These are phyloP conservation scores for Lutjanus campechanus DNA, from an alignment of 2,797 vertebrate genomes.

Conservation along the genomic window DNA sequence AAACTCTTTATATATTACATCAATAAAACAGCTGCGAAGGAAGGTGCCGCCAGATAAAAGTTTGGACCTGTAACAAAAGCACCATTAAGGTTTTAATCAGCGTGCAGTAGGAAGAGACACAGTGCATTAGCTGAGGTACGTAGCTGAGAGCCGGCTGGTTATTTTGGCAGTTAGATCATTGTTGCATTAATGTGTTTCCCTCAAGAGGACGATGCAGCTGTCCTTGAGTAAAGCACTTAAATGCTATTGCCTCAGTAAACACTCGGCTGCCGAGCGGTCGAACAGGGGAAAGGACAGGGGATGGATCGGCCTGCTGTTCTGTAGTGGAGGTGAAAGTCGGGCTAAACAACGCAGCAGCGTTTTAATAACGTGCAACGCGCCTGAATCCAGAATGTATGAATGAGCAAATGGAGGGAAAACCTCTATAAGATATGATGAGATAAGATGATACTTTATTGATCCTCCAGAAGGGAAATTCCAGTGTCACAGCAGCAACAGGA, in stretches of 20 bases:
- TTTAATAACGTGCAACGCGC: conserved; percentile 25
- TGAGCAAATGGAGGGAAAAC: background rate
- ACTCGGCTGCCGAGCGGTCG: conserved; percentile 50
- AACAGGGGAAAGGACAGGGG: conserved; percentile 43
- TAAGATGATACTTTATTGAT: background rate
- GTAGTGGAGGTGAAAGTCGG: conserved; percentile 28
- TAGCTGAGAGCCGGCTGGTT: conserved; percentile 57
- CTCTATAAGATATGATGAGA: background rate
- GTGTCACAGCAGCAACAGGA: background rate
- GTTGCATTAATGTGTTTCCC: conserved; percentile 81
- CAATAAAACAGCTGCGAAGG: conserved; percentile 46
- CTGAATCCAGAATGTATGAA: conserved; percentile 10
- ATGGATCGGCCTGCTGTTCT: conserved; percentile 34
- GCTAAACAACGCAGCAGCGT: background rate
- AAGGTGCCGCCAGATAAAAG: conserved; percentile 46
- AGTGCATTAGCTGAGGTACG: conserved; percentile 66
- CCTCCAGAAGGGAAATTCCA: too few species aligned
- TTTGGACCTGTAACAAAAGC: conserved; percentile 75
- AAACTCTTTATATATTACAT: conserved; percentile 24
- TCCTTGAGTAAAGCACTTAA: conserved; percentile 83
- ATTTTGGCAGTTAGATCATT: conserved; percentile 78
- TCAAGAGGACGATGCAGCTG: conserved; percentile 76
- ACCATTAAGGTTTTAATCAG: conserved; percentile 77
- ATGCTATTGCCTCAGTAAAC: conserved; percentile 79
- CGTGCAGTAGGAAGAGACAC: conserved; percentile 49